Conservation (phyloP, 2,797 vertebrate species). For the Aselliscus stoliczkanus region DNA sequence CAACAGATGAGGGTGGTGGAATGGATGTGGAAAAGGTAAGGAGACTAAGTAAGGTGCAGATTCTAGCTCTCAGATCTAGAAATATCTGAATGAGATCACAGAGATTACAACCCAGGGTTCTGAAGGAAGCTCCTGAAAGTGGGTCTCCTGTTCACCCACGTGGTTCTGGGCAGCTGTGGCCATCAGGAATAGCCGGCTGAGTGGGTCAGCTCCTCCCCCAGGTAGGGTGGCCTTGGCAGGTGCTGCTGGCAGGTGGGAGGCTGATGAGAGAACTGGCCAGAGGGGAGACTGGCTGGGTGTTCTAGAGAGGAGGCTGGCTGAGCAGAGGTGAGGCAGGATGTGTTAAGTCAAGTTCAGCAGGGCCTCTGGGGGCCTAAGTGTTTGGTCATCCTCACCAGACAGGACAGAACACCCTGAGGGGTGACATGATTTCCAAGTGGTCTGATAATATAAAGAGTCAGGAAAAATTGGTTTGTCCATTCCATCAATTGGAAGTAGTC, state of each 20-base stretch:
- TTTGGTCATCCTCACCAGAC: background rate
- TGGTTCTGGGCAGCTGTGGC: background rate
- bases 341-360: background rate
- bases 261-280: background rate
- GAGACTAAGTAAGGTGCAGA: background rate
- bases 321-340: background rate
- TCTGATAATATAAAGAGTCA: background rate
- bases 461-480: slow-evolving; percentile 37
- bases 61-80: background rate
- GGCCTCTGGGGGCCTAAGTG: background rate
- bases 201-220: background rate
- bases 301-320: background rate
- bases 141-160: background rate
- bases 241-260: background rate
- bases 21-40: background rate
- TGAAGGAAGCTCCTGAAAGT: background rate
- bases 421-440: background rate
- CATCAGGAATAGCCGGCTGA: background rate
- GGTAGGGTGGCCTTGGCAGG: background rate
- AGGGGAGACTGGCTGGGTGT: background rate
- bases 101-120: background rate
- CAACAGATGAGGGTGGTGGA: background rate
- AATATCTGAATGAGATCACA: background rate
- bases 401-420: background rate
- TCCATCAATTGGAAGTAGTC: background rate